Conservation (phyloP, 1,140 invertebrate species). For the Daktulosphaira vitifoliae region DNA sequence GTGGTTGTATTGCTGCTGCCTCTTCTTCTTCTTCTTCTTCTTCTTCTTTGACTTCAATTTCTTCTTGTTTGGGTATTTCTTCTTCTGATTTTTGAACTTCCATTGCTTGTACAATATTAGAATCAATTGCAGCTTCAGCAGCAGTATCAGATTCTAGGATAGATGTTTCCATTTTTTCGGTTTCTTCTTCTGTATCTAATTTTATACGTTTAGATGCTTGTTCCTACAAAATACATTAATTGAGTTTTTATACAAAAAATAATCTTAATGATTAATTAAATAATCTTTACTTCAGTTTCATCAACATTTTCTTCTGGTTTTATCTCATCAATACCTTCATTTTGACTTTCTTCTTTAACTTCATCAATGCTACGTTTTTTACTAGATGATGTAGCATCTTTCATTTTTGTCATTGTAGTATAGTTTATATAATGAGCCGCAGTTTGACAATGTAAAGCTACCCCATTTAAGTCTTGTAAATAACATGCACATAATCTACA, state of each 20-base stretch:
- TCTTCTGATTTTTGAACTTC: too few species aligned
- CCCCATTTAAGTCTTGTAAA: neutral
- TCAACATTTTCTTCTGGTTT: neutral
- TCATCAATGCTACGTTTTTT: constrained; percentile 11
- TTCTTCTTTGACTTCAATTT: constrained; percentile 5
- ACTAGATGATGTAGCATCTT: neutral
- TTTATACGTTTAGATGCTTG: constrained; percentile 6
- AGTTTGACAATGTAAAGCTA: constrained; percentile 19
- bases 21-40: neutral
- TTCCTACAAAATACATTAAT: neutral
- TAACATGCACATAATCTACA: constrained; percentile 14
- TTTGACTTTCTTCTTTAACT: neutral
- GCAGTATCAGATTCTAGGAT: too few species aligned
- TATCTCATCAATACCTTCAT: neutral
- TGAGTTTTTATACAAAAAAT: neutral
- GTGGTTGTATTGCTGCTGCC: neutral
- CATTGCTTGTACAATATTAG: too few species aligned
- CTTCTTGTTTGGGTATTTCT: neutral
- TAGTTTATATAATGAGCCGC: constrained; percentile 23
- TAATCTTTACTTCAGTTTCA: neutral
- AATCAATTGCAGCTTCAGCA: too few species aligned
- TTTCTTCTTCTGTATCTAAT: neutral
- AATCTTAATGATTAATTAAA: neutral
- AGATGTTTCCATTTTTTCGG: too few species aligned
- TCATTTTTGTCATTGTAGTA: constrained; percentile 28